These are phyloP conservation scores for Heterotis niloticus DNA, from an alignment of 2,113 vertebrate genomes.

Conservation along the genomic window DNA sequence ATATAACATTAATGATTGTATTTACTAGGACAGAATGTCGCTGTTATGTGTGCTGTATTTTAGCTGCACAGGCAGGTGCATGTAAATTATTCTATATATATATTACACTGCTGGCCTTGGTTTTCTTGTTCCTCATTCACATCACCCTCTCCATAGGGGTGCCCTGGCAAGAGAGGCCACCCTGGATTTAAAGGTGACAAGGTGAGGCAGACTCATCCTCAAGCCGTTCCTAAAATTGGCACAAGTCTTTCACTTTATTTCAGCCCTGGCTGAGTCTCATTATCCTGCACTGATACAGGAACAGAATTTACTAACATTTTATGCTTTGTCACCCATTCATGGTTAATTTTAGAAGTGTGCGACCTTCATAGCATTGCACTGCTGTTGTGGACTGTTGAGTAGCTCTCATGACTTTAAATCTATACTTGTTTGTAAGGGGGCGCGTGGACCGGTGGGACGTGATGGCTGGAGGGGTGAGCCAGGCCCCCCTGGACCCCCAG, in stretches of 20 bases:
- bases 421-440: conserved; percentile 57
- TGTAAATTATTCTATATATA: too few species aligned
- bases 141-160: conserved; percentile 64
- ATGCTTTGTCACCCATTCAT: too few species aligned
- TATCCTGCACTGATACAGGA: too few species aligned
- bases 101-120: neutral
- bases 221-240: neutral
- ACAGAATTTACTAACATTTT: too few species aligned
- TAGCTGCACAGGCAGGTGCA: too few species aligned
- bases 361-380: neutral
- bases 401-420: too few species aligned
- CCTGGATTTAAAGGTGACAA: conserved; percentile 78
- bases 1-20: too few species aligned
- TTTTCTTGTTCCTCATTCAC: neutral
- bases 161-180: conserved; percentile 65
- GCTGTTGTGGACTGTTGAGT: too few species aligned
- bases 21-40: too few species aligned
- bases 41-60: too few species aligned
- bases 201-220: conserved; percentile 52
- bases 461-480: conserved; percentile 57
- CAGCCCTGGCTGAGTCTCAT: too few species aligned
- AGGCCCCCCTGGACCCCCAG: conserved; percentile 65
- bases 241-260: too few species aligned
- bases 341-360: neutral
- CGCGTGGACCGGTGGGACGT: conserved; percentile 60